Base-by-base conservation (phyloP, 2,797 vertebrate species). In the Ficedula albicollis region DNA sequence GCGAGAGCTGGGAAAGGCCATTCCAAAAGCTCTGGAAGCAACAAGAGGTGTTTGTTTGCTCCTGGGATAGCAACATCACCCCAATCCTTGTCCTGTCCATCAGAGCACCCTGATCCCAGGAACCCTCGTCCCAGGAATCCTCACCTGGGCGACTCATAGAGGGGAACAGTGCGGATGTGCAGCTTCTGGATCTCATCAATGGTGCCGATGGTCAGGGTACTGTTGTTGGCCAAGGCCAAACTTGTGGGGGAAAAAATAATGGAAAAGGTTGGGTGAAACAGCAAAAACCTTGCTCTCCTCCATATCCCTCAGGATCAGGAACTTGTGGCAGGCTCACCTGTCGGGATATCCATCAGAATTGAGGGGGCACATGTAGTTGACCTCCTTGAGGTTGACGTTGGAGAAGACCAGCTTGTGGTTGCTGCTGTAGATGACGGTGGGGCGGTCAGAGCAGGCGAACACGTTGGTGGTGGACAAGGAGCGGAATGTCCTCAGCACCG, bases 391-490 rank as follows among this genome's bases (percentile, higher is more conserved):
- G 98, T 99, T 99, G 97, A 99, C 99, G 0, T 99, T 99, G 95
- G 99, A 99, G 97, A 99, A 99, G 76, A 99, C 99, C 94, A 99
- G 98, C 94, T 99, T 99, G 98, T 99, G 99, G 97, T 99, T 99
- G 97, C 99, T 99, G 97, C 99, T 99, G 95, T 99, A 99, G 98
- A 99, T 99, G 98, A 99, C 99, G 3, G 99, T 99, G 89, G 99
- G 99, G 17, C 99, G 98, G 98, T 99, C 99, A 1, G 99, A 99
- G 97, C 99, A 99, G 79, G 99, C 99, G 10, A 99, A 99, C 32
- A 99, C 99, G 1, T 99, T 99, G 94, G 99, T 99, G 21, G 99
- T 99, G 95, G 99, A 99, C 48, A 99, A 97, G 7, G 99, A 99
- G 46, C 99, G 98, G 97, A 99, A 99, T 2, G 99, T 99, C 89